Conservation (phyloP, 2,797 vertebrate species). For the Alouatta caraya region DNA sequence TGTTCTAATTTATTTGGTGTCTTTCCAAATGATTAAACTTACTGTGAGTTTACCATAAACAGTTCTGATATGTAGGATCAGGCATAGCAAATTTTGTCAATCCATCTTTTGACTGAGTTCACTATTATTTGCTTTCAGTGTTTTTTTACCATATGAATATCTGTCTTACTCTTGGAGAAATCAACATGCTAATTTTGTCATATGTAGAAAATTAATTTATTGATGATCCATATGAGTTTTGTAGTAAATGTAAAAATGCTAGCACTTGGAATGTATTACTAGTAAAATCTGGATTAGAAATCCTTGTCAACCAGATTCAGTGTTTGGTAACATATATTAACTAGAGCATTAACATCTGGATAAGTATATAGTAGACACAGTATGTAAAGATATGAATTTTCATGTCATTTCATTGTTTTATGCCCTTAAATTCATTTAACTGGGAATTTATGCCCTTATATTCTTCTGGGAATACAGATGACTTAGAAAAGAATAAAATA, state of each 20-base stretch:
- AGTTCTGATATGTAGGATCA: not conserved
- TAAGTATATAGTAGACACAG: not conserved
- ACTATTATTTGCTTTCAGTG: not conserved
- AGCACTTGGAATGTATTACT: not conserved
- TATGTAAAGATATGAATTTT: not conserved
- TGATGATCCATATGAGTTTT: not conserved
- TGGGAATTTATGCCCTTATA: not conserved
- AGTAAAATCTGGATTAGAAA: not conserved
- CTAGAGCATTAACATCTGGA: not conserved
- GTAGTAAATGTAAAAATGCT: not conserved
- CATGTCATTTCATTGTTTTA: not conserved
- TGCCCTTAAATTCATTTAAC: not conserved
- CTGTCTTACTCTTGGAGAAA: not conserved
- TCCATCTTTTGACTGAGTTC: not conserved
- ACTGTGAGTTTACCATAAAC: not conserved
- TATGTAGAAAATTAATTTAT: not conserved
- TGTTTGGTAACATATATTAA: not conserved
- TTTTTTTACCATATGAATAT: not conserved
- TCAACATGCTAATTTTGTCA: not conserved
- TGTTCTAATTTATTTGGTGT: slow-evolving; percentile 41
- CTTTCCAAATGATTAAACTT: slow-evolving; percentile 37
- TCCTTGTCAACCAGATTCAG: not conserved
- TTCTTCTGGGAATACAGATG: not conserved
- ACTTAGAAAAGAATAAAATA: not conserved
- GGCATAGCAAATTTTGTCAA: not conserved